Evolutionary conservation across 2,888 invertebrate species (phyloP).

Genomic region (Malachius bipustulatus): DNA sequence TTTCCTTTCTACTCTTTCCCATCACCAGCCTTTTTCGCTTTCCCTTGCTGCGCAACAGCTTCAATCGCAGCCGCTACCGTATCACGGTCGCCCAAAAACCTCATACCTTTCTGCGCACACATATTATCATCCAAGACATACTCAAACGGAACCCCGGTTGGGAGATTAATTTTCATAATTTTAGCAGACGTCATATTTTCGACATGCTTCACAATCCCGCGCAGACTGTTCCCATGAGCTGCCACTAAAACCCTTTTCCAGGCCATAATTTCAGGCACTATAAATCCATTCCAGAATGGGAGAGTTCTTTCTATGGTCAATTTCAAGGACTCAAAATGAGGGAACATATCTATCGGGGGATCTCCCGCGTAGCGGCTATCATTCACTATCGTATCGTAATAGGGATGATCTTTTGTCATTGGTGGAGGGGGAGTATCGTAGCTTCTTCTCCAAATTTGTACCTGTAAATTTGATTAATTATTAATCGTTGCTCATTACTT

Average conservation of each 20-base stretch:
- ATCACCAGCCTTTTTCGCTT: no score
- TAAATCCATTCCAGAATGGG: slow-evolving; percentile 76
- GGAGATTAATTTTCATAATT: slow-evolving; percentile 49
- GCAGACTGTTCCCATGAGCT: slow-evolving; percentile 76
- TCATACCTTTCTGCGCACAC: slow-evolving; percentile 45
- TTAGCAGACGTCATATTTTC: slow-evolving; percentile 50
- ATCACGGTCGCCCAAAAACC: slow-evolving; percentile 50
- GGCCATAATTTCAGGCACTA: slow-evolving; percentile 67
- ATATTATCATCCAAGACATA: slow-evolving; percentile 45
- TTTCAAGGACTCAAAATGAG: slow-evolving; percentile 71
- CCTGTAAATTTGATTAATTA: no score
- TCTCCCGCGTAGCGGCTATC: slow-evolving; percentile 60
- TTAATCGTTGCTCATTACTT: no score
- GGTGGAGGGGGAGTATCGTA: slow-evolving; percentile 73
- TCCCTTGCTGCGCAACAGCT: slow-evolving; percentile 44
- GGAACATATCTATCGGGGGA: slow-evolving; percentile 64
- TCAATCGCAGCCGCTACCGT: slow-evolving; percentile 49
- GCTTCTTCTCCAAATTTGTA: slow-evolving; percentile 74
- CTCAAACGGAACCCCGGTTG: slow-evolving; percentile 53
- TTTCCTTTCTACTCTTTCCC: no score
- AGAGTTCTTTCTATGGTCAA: slow-evolving; percentile 69
- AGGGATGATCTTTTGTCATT: slow-evolving; percentile 63
- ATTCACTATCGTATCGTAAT: slow-evolving; percentile 61
- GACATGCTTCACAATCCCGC: slow-evolving; percentile 77
- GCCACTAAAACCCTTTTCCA: slow-evolving; percentile 71